Evolutionary conservation across 2,113 vertebrate species (phyloP), one percentile per base, ranked within the genome.

Genomic region (Lampris megalopsis): DNA sequence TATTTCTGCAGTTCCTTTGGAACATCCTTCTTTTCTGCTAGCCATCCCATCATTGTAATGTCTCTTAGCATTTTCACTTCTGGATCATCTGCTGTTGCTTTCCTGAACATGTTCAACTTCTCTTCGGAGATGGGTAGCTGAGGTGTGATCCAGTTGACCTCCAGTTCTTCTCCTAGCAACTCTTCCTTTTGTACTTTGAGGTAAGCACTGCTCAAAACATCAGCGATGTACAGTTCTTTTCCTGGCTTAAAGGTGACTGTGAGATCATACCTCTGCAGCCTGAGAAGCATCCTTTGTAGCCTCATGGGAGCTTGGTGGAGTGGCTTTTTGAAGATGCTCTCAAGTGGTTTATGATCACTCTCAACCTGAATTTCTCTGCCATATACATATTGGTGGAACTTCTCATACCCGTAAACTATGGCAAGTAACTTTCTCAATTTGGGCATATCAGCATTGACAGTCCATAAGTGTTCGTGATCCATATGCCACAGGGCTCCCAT

Each of bases 351-450:
- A 48, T 68, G 64, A 45, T 68, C 75, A 58, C 38, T 71, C 50
- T 77, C 48, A 13, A 77, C 60, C 43, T 49, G 3, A 4, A 70
- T 49, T 6, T 47, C 42, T 71, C 42, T 63, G 3, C 67, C 75
- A 57, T 71, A 24, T 24, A 24, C 24, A 24, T 24, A 24, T 24
- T 24, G 24, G 24, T 24, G 24, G 24, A 24, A 24, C 24, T 24
- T 24, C 24, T 24, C 24, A 24, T 24, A 24, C 24, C 24, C 24
- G 24, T 24, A 24, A 24, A 71, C 24, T 58, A 49, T 78, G 64
- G 8, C 50, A 35, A 10, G 61, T 49, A 50, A 78, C 71, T 42
- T 67, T 71, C 1, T 71, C 73, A 61, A 73, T 71, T 13, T 81
- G 54, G 5, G 36, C 37, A 3, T 60, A 70, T 59, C 36, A 38